phyloP scores from a whole-genome alignment of 2,113 vertebrate species.

The Rhegmatorhina hoffmannsi region DNA sequence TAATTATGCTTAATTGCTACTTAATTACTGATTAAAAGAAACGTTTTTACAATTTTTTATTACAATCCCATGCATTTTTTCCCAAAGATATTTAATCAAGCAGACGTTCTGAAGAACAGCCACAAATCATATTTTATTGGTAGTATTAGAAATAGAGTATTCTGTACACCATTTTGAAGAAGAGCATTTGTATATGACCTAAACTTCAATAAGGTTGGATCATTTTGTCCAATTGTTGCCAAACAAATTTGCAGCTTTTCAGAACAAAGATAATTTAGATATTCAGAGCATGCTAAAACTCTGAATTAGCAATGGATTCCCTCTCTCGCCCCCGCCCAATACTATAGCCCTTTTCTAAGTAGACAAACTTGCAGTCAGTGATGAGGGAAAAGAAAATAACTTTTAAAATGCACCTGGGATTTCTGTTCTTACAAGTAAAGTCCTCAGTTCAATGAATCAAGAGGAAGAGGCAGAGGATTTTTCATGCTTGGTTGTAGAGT shows the following conservation, averaged over 20 bases:
- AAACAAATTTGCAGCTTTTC: not conserved
- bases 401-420: not conserved
- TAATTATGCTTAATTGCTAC: conserved; percentile 58
- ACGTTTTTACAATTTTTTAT: conserved; percentile 39
- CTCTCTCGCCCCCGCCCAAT: fast-evolving
- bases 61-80: conserved; percentile 13
- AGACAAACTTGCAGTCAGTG: not conserved
- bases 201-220: not conserved
- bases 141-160: not conserved
- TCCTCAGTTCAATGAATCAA: not conserved
- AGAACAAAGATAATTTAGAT: not conserved
- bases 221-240: not conserved
- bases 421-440: not conserved
- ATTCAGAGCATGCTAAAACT: not conserved
- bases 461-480: not conserved
- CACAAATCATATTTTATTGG: conserved; percentile 26
- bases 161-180: not conserved
- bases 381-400: not conserved
- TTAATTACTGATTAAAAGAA: conserved; percentile 62
- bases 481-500: not conserved
- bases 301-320: not conserved
- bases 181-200: not conserved
- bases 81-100: conserved; percentile 38
- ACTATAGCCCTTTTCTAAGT: not conserved
- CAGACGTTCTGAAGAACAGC: conserved; percentile 19